A percentile compares a stretch with the other conserved stretches of the same genome.
Conservation (phyloP, 2,797 vertebrate genomes). For the Cynopterus sphinx region DNA sequence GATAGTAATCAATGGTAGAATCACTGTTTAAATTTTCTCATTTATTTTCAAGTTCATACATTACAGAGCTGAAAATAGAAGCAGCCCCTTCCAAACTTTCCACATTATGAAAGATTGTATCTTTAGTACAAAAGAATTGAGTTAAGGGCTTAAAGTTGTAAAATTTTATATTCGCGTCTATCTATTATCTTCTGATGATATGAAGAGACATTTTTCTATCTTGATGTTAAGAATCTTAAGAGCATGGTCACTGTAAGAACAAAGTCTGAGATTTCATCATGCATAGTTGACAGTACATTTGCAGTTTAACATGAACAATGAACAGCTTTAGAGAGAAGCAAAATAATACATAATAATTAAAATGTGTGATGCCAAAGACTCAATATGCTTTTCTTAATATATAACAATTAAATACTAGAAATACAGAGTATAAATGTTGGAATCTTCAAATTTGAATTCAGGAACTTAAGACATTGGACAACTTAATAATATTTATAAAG, state of each 20-base stretch:
- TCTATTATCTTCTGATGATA: not conserved
- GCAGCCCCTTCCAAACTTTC: not conserved
- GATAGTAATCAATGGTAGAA: constrained; percentile 65
- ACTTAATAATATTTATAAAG: not conserved
- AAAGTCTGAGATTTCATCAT: not conserved
- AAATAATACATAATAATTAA: not conserved
- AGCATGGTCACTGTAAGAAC: not conserved
- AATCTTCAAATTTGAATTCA: not conserved
- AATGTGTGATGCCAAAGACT: not conserved
- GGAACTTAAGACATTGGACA: not conserved
- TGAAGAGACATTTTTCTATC: not conserved
- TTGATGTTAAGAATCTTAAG: not conserved
- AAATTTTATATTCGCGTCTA: not conserved
- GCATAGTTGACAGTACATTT: not conserved
- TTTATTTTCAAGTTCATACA: constrained; percentile 60
- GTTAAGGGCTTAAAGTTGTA: not conserved
- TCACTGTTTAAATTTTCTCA: constrained; percentile 60
- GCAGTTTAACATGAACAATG: not conserved
- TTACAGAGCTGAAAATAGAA: constrained; percentile 50
- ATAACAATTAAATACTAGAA: not conserved
- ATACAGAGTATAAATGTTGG: not conserved
- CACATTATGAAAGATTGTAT: not conserved
- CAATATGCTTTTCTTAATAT: not conserved
- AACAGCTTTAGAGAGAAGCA: not conserved
- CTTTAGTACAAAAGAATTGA: constrained; percentile 39